Base-by-base conservation (phyloP, 1,140 invertebrate genomes). In the Sipha flava region DNA sequence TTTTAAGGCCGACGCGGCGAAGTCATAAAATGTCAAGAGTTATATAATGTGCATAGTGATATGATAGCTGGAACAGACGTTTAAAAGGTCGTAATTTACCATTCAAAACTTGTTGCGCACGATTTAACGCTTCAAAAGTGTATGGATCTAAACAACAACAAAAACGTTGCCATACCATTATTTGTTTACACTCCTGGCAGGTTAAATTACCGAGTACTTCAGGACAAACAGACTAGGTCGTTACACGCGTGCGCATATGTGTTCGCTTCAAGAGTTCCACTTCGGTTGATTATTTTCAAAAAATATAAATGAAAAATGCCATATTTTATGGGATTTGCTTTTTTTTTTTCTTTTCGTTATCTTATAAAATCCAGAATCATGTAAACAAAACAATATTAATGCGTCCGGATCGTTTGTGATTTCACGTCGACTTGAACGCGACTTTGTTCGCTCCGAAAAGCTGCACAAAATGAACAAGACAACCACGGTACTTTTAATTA, bases 51-150 rank as follows among this genome's bases (percentile, higher is more conserved):
- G n/a, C n/a, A n/a, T n/a, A n/a, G n/a, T n/a, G n/a, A n/a, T n/a
- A n/a, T n/a, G n/a, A n/a, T n/a, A 10, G n/a, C 37, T 21, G n/a
- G 16, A 66, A 21, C n/a, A n/a, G 64, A 66, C 64, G 21, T 66
- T 66, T 43, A 43, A 66, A 66, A 66, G 21, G 64, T 43, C 64
- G 64, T 66, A 66, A 66, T 66, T 66, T 66, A 66, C 34, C 14
- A 37, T 66, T 43, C 21, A 16, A 66, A 66, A 66, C 64, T 66
- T 66, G 64, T 66, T 66, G 64, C n/a, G n/a, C 37, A 14, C 64
- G 64, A 43, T 66, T 66, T 43, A 43, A 66, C 34, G 21, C 34
- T 43, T 43, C 64, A 66, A 66, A 66, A 66, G 64, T 16, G 37
- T 43, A 40, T 40, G 21, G 21, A 66, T 66, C 64, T 66, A 66